Evolutionary conservation across 1,140 invertebrate genomes (phyloP).

Genomic region (Delia radicum): DNA sequence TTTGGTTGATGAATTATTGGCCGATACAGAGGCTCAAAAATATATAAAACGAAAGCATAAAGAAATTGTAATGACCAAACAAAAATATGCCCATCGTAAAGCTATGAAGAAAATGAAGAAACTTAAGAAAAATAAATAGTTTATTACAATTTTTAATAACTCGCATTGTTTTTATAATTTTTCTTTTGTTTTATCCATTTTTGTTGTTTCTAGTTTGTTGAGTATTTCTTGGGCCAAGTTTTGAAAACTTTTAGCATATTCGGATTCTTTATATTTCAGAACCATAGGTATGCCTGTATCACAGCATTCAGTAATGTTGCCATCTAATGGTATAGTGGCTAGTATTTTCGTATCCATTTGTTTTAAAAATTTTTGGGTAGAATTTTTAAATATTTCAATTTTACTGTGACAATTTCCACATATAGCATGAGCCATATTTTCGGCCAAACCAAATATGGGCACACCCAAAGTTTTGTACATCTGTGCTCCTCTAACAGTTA

Average conservation of each 20-base stretch:
- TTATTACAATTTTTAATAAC: constrained; percentile 4
- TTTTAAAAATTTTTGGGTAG: constrained; percentile 59
- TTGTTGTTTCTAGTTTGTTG: constrained; percentile 24
- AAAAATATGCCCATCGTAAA: constrained; percentile 57
- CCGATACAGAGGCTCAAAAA: constrained; percentile 83
- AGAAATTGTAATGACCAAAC: constrained; percentile 73
- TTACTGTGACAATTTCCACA: constrained; percentile 71
- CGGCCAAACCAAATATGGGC: constrained; percentile 77
- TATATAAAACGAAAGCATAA: constrained; percentile 84
- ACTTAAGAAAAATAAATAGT: constrained; percentile 47
- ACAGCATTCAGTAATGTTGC: constrained; percentile 67
- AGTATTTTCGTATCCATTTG: constrained; percentile 63
- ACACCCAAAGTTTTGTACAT: constrained; percentile 81
- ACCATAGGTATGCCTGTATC: constrained; percentile 79
- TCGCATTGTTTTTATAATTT: not conserved
- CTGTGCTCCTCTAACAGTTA: constrained; percentile 74
- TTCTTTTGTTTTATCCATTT: no score
- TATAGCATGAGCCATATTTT: constrained; percentile 79
- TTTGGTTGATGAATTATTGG: constrained; percentile 88
- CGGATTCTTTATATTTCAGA: constrained; percentile 64
- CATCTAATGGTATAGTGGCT: constrained; percentile 74
- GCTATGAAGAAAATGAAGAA: constrained; percentile 52
- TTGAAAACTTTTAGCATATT: constrained; percentile 40
- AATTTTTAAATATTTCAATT: constrained; percentile 65
- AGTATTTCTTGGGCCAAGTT: constrained; percentile 34